Evolutionary conservation across 37 sponge, comb jelly and placozoan species (phyloP).

Genomic region (Haliclona indistincta): DNA sequence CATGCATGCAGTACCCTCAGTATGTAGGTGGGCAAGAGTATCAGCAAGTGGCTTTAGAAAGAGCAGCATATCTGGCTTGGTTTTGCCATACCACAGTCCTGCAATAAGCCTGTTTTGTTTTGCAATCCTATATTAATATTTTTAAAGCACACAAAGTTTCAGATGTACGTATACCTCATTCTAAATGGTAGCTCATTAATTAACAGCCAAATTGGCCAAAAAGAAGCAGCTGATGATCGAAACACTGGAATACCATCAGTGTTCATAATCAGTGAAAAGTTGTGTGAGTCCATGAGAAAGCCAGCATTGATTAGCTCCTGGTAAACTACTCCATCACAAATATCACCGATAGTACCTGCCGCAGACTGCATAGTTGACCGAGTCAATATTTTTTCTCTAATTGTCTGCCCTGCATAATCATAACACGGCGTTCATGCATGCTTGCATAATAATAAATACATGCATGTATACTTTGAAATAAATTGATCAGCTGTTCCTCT

Average conservation of each 20-base stretch:
- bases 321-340: slow-evolving; percentile 39
- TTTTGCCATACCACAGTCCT: slow-evolving; percentile 48
- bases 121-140: slow-evolving; percentile 13
- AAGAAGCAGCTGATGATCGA: slow-evolving; percentile 34
- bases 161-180: slow-evolving; percentile 18
- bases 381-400: background rate
- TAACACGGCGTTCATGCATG: background rate
- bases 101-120: slow-evolving; percentile 43
- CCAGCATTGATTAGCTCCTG: slow-evolving; percentile 16
- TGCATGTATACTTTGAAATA: slow-evolving; percentile 25
- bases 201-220: slow-evolving; percentile 44
- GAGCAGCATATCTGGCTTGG: slow-evolving; percentile 51
- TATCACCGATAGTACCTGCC: slow-evolving; percentile 19
- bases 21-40: slow-evolving; percentile 19
- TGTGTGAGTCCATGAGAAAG: slow-evolving; percentile 14
- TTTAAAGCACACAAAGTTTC: background rate
- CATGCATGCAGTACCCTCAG: slow-evolving; percentile 13
- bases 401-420: background rate
- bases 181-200: slow-evolving; percentile 42
- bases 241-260: slow-evolving; percentile 46
- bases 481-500: slow-evolving; percentile 22
- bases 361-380: too few relatives aligned
- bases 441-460: background rate
- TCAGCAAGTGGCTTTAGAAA: slow-evolving; percentile 36
- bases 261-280: slow-evolving; percentile 27